phyloP scores from a whole-genome alignment of 2,797 vertebrate genomes.

The Sebastes nivosus region DNA sequence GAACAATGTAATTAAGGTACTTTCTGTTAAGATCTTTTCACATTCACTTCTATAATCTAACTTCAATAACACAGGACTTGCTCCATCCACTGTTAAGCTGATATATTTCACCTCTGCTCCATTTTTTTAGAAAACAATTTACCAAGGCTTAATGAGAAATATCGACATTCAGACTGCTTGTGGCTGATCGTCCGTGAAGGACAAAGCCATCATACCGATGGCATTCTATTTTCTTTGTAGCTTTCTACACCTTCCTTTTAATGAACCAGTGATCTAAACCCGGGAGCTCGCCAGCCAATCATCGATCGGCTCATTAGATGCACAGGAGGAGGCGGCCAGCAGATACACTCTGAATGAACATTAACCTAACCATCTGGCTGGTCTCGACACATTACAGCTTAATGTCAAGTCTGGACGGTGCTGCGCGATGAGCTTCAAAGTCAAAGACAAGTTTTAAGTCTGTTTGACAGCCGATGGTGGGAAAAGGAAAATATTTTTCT shows the following conservation, averaged over 20 bases:
- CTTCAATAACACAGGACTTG: neutral
- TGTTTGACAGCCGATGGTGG: neutral
- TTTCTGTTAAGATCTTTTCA: constrained; percentile 11
- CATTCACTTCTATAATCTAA: constrained; percentile 5
- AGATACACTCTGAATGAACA: constrained; percentile 40
- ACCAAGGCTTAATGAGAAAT: constrained; percentile 42
- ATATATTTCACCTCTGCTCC: neutral
- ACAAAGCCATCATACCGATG: constrained; percentile 31
- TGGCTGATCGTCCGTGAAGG: constrained; percentile 37
- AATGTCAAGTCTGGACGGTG: constrained; percentile 37
- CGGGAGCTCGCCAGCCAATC: constrained; percentile 27
- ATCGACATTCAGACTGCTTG: constrained; percentile 29
- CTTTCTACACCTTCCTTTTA: constrained; percentile 25
- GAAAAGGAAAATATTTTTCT: constrained; percentile 2
- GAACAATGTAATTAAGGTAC: constrained; percentile 15
- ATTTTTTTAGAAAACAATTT: constrained; percentile 27
- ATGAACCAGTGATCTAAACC: constrained; percentile 48
- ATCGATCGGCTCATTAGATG: constrained; percentile 60
- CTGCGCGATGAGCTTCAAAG: constrained; percentile 3
- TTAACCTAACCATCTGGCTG: constrained; percentile 68
- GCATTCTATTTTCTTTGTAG: constrained; percentile 21
- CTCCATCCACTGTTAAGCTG: neutral
- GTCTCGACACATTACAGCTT: constrained; percentile 57
- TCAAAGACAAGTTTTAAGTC: constrained; percentile 7
- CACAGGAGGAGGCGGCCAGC: constrained; percentile 14